These are phyloP conservation scores for Tenualosa ilisha DNA, from an alignment of 2,797 vertebrate genomes.

Conservation along the genomic window DNA sequence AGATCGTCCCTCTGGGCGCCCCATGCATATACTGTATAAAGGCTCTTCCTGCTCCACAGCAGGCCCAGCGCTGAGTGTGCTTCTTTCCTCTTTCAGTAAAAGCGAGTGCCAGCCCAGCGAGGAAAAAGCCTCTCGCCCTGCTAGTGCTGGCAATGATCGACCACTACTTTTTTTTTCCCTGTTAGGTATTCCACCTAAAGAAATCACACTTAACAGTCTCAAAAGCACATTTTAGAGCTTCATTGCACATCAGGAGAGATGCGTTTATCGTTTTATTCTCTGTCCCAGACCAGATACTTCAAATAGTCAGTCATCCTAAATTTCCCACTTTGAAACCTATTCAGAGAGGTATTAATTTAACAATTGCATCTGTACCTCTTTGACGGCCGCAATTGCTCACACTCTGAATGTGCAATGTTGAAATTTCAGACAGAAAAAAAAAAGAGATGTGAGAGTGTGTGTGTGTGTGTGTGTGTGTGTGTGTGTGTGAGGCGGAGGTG, in stretches of 20 bases:
- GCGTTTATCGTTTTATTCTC: not conserved
- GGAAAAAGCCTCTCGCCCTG: not conserved
- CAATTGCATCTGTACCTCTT: not conserved
- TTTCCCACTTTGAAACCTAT: not conserved
- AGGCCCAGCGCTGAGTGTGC: not conserved
- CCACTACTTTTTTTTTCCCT: not conserved
- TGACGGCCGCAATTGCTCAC: not conserved
- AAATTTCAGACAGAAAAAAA: not conserved
- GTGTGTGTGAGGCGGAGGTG: not conserved
- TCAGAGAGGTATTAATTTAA: constrained; percentile 20
- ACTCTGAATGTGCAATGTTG: not conserved
- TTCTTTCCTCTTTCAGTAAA: not conserved
- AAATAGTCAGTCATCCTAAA: constrained; percentile 16
- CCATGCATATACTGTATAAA: constrained; percentile 12
- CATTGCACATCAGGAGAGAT: not conserved
- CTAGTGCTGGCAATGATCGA: not conserved
- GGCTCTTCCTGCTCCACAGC: not conserved
- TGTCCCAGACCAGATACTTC: not conserved
- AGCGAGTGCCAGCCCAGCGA: not conserved
- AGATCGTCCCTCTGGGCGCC: not conserved
- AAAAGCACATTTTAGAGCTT: not conserved
- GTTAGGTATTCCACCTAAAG: not conserved
- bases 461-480: no score
- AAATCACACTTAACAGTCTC: constrained; percentile 14
- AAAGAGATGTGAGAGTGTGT: not conserved